Conservation (phyloP, 2,797 vertebrate genomes). For the Lagodon rhomboides region DNA sequence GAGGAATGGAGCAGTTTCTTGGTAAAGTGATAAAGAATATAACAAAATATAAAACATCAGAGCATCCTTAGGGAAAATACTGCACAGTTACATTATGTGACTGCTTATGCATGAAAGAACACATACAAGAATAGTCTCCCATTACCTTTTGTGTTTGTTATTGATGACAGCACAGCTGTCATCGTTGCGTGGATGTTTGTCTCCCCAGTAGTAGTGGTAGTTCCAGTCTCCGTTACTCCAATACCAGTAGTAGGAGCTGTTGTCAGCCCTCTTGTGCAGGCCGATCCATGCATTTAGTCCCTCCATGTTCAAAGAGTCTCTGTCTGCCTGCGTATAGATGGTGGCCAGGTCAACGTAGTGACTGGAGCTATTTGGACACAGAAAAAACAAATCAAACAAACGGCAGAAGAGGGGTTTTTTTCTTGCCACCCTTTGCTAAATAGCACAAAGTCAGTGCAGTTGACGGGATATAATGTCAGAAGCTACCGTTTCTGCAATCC, state of each 20-base stretch:
- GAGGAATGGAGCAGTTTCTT: background rate
- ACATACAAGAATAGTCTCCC: background rate
- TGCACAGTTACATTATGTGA: background rate
- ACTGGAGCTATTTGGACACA: fast-evolving
- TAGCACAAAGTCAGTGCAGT: background rate
- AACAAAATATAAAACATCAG: background rate
- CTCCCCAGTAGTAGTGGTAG: fast-evolving
- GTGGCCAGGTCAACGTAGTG: slow-evolving; percentile 21
- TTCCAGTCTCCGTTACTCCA: background rate
- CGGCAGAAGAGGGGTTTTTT: background rate
- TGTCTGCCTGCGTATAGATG: background rate
- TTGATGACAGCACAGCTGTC: fast-evolving
- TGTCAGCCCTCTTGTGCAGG: fast-evolving
- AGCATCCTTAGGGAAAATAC: background rate
- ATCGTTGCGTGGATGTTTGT: fast-evolving
- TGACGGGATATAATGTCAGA: too few species aligned
- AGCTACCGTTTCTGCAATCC: too few species aligned
- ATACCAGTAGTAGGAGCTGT: fast-evolving
- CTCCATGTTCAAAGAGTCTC: fast-evolving
- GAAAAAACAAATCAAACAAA: too few species aligned
- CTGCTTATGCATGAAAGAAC: background rate
- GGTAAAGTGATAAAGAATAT: background rate
- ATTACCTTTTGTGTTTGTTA: fast-evolving
- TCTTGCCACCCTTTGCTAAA: background rate
- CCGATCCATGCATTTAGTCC: background rate